A percentile compares a stretch with the other conserved stretches of the same genome.
These are phyloP conservation scores for Chondrosia reniformis DNA, from an alignment of 37 sponge, comb jelly and placozoan species.

Conservation along the genomic window DNA sequence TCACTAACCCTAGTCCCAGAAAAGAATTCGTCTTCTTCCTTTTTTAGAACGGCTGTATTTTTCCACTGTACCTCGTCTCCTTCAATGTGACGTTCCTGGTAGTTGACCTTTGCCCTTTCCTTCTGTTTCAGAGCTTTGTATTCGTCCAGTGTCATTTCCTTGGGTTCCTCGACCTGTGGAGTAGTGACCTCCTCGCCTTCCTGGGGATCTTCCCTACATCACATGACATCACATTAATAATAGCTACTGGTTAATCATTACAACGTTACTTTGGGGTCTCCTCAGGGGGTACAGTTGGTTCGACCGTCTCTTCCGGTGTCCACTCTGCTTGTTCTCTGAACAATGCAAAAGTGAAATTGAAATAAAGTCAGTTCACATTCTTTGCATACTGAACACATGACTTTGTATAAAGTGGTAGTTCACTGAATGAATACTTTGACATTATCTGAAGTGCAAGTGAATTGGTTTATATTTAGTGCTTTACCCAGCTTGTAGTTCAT, in stretches of 20 bases:
- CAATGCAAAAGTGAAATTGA: background rate
- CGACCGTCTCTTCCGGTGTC: background rate
- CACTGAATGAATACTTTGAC: too few species aligned
- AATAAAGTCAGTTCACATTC: too few species aligned
- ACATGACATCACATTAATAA: too few species aligned
- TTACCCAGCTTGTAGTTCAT: constrained; percentile 44
- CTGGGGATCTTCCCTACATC: too few species aligned
- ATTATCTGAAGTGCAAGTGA: too few species aligned
- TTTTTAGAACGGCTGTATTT: constrained; percentile 34
- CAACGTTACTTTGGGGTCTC: too few species aligned
- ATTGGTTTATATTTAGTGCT: too few species aligned
- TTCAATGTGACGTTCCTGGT: constrained; percentile 32
- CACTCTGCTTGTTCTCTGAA: background rate
- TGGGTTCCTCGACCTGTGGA: constrained; percentile 38
- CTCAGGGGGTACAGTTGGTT: background rate
- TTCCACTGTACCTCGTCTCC: constrained; percentile 70
- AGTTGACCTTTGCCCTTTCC: constrained; percentile 19
- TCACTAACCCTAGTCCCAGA: constrained; percentile 58
- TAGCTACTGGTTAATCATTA: too few species aligned
- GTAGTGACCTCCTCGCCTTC: constrained; percentile 9
- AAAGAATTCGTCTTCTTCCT: constrained; percentile 50
- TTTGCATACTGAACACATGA: too few species aligned
- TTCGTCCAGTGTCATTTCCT: constrained; percentile 79
- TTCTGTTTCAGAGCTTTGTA: constrained; percentile 64
- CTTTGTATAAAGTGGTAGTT: too few species aligned